A percentile compares a stretch with the other conserved stretches of the same genome.
Evolutionary conservation across 2,888 invertebrate species (phyloP).

Genomic region (Vesta saturnalis): DNA sequence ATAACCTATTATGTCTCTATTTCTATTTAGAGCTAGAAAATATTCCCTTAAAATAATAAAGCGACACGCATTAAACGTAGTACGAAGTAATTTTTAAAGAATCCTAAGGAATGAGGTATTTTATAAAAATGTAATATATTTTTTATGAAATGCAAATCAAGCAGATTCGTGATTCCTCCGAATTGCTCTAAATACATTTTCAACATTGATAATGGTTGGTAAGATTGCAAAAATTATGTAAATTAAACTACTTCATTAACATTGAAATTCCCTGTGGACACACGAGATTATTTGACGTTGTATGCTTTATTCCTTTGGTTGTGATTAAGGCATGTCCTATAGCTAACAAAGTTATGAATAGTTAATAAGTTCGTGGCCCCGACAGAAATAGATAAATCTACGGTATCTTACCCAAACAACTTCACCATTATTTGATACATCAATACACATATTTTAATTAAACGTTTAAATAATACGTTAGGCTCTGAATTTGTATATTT

Average conservation of each 20-base stretch:
- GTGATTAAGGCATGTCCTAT: slow-evolving; percentile 22
- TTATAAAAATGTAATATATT: background rate
- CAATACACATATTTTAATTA: too few species aligned
- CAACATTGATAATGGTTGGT: background rate
- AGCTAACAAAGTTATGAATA: slow-evolving; percentile 30
- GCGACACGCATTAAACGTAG: too few species aligned
- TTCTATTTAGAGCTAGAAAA: too few species aligned
- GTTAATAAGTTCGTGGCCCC: slow-evolving; percentile 23
- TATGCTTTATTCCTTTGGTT: slow-evolving; percentile 24
- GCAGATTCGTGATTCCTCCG: background rate
- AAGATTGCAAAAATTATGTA: slow-evolving; percentile 18
- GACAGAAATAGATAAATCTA: slow-evolving; percentile 17
- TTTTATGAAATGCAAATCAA: background rate
- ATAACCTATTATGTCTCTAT: too few species aligned
- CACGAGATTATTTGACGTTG: slow-evolving; percentile 21
- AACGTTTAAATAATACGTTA: too few species aligned
- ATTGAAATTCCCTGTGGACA: slow-evolving; percentile 19
- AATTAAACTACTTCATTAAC: slow-evolving; percentile 23
- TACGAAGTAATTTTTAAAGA: background rate
- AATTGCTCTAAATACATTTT: background rate
- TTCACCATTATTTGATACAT: background rate
- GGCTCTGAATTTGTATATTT: background rate
- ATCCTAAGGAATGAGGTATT: background rate
- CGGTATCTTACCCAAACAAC: background rate
- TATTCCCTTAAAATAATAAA: too few species aligned